Evolutionary conservation across 2,888 invertebrate genomes (phyloP), one percentile per base, ranked within the genome.

Genomic region (Mesorhabditis belari): DNA sequence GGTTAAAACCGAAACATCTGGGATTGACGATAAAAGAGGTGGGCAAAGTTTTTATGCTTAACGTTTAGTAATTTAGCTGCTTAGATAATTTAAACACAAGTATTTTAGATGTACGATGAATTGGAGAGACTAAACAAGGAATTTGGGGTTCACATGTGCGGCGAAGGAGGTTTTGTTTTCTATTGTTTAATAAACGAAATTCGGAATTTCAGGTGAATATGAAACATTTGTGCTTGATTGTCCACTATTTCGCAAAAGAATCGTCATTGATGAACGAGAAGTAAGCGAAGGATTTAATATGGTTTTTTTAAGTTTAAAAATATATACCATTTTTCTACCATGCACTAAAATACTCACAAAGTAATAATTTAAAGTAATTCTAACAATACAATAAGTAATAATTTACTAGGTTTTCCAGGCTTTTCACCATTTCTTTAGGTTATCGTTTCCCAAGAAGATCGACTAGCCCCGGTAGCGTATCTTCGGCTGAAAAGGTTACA

Each of bases 171-270:
- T n/a, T n/a, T n/a, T n/a, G n/a, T n/a, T n/a, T n/a, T n/a, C n/a
- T n/a, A n/a, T n/a, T n/a, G n/a, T n/a, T n/a, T n/a, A n/a, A n/a
- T n/a, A n/a, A n/a, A n/a, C n/a, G n/a, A n/a, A n/a, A n/a, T n/a
- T n/a, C n/a, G n/a, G n/a, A n/a, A n/a, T n/a, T n/a, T n/a, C n/a
- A n/a, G n/a, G 98, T 58, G 98, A 99, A 83, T 98, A 94, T 82
- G 98, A 98, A 85, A 92, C 95, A 28, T 90, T 98, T 82, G 94
- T 94, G 5, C 85, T 95, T 65, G 94, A 98, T 85, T 96, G 96
- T 83, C 95, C 96, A 5, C 85, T 98, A 65, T 96, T 94, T 84
- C 88, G 87, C 81, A 70, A 64, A 44, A 55, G 62, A 19, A 71
- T 73, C 9, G 60, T 61, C 2, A 53, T 73, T 26, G 64, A 66